These are phyloP conservation scores for Zophobas atratus DNA, from an alignment of 1,140 invertebrate species.

Conservation along the genomic window DNA sequence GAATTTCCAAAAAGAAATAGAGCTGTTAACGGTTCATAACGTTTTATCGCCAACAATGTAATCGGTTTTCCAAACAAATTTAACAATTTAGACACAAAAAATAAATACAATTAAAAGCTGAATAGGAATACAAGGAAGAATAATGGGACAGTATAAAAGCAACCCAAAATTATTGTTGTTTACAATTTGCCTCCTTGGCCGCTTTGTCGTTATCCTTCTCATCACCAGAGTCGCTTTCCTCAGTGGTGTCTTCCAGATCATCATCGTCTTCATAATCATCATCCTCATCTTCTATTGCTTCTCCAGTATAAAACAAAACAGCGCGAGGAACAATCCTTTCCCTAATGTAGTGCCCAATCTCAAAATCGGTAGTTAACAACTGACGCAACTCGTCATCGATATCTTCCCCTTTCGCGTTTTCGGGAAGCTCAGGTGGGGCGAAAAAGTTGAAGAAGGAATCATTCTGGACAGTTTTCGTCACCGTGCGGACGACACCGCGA, in stretches of 20 bases:
- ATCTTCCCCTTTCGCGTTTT: conserved; percentile 75
- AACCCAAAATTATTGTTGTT: conserved; percentile 43
- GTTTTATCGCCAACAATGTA: conserved; percentile 22
- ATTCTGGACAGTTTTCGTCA: conserved; percentile 94
- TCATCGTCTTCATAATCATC: conserved; percentile 76
- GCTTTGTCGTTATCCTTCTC: conserved; percentile 46
- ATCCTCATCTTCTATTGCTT: conserved; percentile 85
- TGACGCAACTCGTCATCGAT: conserved; percentile 81
- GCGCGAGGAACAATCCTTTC: conserved; percentile 93
- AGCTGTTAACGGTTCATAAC: conserved; percentile 20
- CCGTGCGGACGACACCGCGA: conserved; percentile 90
- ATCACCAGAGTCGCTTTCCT: conserved; percentile 54
- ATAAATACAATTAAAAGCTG: conserved; percentile 28
- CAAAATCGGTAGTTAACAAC: conserved; percentile 91
- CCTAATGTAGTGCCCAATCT: conserved; percentile 96
- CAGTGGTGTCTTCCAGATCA: conserved; percentile 73
- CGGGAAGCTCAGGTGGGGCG: conserved; percentile 83
- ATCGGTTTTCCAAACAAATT: conserved; percentile 3
- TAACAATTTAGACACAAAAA: conserved; percentile 32
- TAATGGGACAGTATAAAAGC: conserved; percentile 9
- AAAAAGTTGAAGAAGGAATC: conserved; percentile 99
- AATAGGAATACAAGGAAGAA: conserved; percentile 17
- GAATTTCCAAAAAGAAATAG: conserved; percentile 6
- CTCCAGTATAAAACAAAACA: conserved; percentile 93
- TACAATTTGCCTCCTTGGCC: conserved; percentile 35